A percentile compares a stretch with the other conserved stretches of the same genome.
Conservation (phyloP, 92 coral and sea anemone species). For the Metridium senile region DNA sequence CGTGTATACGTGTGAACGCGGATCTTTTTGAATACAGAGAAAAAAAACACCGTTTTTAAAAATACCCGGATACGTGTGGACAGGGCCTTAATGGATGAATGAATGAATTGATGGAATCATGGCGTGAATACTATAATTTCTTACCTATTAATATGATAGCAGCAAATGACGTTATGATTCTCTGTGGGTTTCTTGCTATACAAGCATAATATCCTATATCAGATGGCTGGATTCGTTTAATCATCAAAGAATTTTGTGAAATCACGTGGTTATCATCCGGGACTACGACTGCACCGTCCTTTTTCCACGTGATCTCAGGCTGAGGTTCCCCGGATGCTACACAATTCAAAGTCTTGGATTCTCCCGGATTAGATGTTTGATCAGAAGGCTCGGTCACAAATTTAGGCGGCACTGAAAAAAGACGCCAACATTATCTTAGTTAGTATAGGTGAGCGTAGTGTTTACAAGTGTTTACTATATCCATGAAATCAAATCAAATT, state of each 20-base stretch:
- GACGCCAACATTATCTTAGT: too few relatives aligned
- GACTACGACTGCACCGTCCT: constrained; percentile 36
- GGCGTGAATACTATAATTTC: neutral
- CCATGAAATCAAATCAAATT: too few relatives aligned
- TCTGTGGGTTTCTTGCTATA: constrained; percentile 66
- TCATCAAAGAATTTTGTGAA: neutral
- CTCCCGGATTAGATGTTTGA: neutral
- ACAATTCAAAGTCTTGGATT: constrained; percentile 20
- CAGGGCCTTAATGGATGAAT: neutral
- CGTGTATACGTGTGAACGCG: too few relatives aligned
- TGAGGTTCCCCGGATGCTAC: constrained; percentile 16
- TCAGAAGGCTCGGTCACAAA: constrained; percentile 4
- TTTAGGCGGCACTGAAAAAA: constrained; percentile 12
- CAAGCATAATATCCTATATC: constrained; percentile 69
- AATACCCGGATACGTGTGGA: too few relatives aligned
- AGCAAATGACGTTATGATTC: constrained; percentile 19
- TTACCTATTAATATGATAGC: constrained; percentile 31
- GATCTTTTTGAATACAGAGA: too few relatives aligned
- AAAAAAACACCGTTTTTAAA: too few relatives aligned
- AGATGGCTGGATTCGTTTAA: constrained; percentile 17
- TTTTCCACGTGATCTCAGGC: constrained; percentile 49
- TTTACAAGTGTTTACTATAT: too few relatives aligned
- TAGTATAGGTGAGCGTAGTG: too few relatives aligned
- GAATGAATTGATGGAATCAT: neutral
- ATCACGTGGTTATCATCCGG: constrained; percentile 35